Conservation (phyloP, 1,140 invertebrate genomes). For the Nebria ingens region DNA sequence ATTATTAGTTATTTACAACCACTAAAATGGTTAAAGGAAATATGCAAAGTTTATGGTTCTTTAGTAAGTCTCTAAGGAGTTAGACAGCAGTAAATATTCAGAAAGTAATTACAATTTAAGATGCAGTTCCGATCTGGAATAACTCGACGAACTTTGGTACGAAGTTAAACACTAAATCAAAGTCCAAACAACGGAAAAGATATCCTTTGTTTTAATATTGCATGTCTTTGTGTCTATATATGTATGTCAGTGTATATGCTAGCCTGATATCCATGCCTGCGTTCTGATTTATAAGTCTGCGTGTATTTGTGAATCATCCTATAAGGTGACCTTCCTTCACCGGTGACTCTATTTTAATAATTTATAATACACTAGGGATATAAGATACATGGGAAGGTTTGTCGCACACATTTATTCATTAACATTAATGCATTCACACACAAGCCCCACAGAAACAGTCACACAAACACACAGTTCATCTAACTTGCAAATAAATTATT, state of each 20-base stretch:
- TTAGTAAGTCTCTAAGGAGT: neutral
- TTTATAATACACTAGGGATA: neutral
- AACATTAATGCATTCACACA: neutral
- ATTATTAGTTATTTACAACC: conserved; percentile 5
- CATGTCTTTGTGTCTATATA: neutral
- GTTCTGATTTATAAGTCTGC: neutral
- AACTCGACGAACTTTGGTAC: conserved; percentile 5
- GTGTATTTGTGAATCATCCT: neutral
- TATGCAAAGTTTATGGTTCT: neutral
- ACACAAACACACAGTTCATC: too few species aligned
- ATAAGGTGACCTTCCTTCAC: neutral
- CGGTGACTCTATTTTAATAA: neutral
- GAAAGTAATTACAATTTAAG: conserved; percentile 9
- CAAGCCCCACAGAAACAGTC: too few species aligned
- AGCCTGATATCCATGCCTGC: neutral
- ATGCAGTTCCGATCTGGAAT: conserved; percentile 6
- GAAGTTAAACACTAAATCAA: conserved; percentile 6
- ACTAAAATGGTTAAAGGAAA: conserved; percentile 1
- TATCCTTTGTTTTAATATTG: neutral
- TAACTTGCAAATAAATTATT: too few species aligned
- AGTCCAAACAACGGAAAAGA: conserved; percentile 7
- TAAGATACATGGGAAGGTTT: too few species aligned
- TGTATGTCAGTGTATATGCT: neutral
- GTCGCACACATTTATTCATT: neutral
- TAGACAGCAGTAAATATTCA: conserved; percentile 8